Conservation (phyloP, 2,888 invertebrate species). For the Apoderus coryli region DNA sequence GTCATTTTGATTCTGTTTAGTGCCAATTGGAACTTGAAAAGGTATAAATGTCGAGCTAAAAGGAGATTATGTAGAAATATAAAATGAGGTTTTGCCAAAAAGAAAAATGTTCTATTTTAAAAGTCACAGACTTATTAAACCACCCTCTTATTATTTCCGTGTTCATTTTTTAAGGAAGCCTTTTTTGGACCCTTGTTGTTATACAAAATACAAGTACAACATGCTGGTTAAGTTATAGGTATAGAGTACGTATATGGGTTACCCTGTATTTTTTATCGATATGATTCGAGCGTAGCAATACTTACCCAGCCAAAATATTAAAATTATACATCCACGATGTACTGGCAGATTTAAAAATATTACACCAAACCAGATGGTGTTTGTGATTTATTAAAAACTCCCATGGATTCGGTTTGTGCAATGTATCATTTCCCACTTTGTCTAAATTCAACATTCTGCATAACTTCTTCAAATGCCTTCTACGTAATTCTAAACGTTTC, state of each 20-base stretch:
- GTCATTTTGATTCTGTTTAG: constrained; percentile 3
- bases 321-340: constrained; percentile 89
- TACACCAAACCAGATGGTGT: constrained; percentile 73
- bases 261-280: too few relatives aligned
- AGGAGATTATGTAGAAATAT: too few relatives aligned
- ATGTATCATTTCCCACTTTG: constrained; percentile 39
- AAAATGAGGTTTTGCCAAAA: too few relatives aligned
- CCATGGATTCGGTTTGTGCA: constrained; percentile 66
- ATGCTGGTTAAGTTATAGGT: too few relatives aligned
- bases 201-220: too few relatives aligned
- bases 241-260: too few relatives aligned
- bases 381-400: constrained; percentile 70
- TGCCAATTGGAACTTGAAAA: constrained; percentile 2
- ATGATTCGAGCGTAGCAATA: too few relatives aligned
- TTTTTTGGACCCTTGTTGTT: too few relatives aligned
- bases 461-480: constrained; percentile 41
- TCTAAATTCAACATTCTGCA: constrained; percentile 47
- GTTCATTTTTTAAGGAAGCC: too few relatives aligned
- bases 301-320: constrained; percentile 64
- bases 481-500: constrained; percentile 44
- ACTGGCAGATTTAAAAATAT: constrained; percentile 73
- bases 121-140: too few relatives aligned
- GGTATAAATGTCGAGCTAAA: not conserved
- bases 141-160: too few relatives aligned
- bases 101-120: too few relatives aligned